phyloP scores from a whole-genome alignment of 2,888 invertebrate species.

The Trichacis sp. region DNA sequence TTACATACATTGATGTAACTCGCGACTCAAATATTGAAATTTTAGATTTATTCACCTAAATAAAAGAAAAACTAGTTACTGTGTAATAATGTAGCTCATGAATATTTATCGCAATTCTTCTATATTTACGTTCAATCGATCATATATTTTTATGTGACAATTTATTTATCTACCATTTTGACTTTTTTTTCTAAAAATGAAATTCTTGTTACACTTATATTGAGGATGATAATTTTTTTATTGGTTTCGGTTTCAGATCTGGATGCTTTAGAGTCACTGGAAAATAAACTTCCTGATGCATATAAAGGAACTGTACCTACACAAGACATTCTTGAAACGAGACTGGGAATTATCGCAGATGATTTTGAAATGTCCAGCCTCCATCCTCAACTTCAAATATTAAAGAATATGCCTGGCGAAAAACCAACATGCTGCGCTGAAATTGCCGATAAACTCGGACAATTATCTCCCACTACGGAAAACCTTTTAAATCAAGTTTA shows the following conservation, averaged over 20 bases:
- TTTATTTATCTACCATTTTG: too few relatives aligned
- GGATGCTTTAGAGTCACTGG: constrained; percentile 7
- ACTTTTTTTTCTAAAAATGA: too few relatives aligned
- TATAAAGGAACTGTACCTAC: constrained; percentile 1
- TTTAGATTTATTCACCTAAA: too few relatives aligned
- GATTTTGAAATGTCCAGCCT: constrained; percentile 11
- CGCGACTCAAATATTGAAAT: too few relatives aligned
- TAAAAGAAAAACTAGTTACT: too few relatives aligned
- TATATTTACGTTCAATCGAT: too few relatives aligned
- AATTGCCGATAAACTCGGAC: neutral
- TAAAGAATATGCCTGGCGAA: constrained; percentile 4
- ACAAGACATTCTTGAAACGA: constrained; percentile 1
- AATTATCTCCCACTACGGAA: constrained; percentile 4
- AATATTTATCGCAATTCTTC: too few relatives aligned
- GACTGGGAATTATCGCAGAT: constrained; percentile 7
- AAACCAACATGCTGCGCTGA: constrained; percentile 7
- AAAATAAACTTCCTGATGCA: constrained; percentile 7
- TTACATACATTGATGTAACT: too few relatives aligned
- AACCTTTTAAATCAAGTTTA: constrained; percentile 8
- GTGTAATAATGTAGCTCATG: too few relatives aligned
- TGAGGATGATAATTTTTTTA: too few relatives aligned
- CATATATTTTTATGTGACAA: too few relatives aligned
- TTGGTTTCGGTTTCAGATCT: neutral
- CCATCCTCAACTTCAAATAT: constrained; percentile 8
- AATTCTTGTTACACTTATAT: too few relatives aligned